A percentile compares a stretch with the other conserved stretches of the same genome.
phyloP scores from a whole-genome alignment of 2,113 vertebrate genomes.

The Cyphomyrus discorhynchus region DNA sequence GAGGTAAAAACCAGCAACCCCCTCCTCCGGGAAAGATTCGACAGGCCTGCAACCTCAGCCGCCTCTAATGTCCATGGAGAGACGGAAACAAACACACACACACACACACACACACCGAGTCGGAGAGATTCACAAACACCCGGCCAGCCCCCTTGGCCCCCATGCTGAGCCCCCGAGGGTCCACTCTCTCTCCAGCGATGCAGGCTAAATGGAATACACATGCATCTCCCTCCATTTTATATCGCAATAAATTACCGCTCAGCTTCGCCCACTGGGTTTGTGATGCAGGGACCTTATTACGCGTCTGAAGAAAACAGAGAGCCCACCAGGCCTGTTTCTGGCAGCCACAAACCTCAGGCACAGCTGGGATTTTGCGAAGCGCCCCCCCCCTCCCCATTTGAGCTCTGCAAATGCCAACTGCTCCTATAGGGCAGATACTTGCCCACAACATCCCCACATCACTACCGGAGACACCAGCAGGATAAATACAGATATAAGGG shows the following conservation, averaged over 20 bases:
- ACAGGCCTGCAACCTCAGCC: not conserved
- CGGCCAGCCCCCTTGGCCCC: not conserved
- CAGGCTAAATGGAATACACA: not conserved
- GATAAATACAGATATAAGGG: not conserved
- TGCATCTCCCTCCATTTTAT: not conserved
- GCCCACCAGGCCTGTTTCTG: not conserved
- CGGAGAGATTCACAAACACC: not conserved
- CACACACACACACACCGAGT: not conserved
- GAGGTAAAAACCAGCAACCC: not conserved
- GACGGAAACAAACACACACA: not conserved
- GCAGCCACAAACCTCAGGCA: not conserved
- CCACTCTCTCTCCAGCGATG: not conserved
- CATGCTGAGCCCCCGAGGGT: not conserved
- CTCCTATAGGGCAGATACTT: not conserved
- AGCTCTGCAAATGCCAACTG: not conserved
- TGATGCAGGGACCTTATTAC: not conserved
- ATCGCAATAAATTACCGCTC: not conserved
- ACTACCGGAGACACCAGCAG: not conserved
- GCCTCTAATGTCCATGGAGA: not conserved
- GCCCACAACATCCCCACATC: not conserved
- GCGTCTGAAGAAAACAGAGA: not conserved
- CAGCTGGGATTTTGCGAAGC: not conserved
- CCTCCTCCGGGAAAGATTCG: not conserved
- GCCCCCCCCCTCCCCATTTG: not conserved
- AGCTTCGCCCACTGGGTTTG: not conserved